Percentiles rank a stretch among this genome's conserved stretches.
These are phyloP conservation scores for Epistrophe eligans DNA, from an alignment of 2,888 invertebrate genomes.

Conservation along the genomic window DNA sequence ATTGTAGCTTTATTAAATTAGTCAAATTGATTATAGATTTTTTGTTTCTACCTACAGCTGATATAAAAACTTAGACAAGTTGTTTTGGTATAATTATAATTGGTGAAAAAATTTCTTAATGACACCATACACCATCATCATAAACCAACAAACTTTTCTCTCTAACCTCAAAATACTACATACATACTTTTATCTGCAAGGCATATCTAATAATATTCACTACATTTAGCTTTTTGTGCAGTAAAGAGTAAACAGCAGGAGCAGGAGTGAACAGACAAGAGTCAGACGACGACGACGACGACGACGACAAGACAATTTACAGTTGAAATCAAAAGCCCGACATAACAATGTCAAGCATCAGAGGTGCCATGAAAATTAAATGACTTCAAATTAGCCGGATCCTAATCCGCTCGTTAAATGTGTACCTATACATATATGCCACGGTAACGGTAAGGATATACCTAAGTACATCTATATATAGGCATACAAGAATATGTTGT, in stretches of 20 bases:
- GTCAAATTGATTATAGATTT: neutral
- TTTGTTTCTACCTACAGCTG: no score
- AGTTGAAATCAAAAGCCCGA: conserved; percentile 68
- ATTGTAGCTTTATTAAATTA: no score
- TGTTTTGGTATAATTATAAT: neutral
- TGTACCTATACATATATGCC: conserved; percentile 12
- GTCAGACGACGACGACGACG: no score
- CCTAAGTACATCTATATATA: neutral
- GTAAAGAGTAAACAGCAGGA: neutral
- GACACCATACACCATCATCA: neutral
- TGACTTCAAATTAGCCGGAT: conserved; percentile 72
- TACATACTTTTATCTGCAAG: conserved; percentile 17
- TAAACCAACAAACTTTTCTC: conserved; percentile 48
- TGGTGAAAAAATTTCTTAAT: neutral
- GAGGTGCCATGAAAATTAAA: conserved; percentile 73
- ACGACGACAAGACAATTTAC: conserved; percentile 44
- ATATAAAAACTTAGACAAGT: neutral
- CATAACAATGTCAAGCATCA: conserved; percentile 70
- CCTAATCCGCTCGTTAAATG: conserved; percentile 72
- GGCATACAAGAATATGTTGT: neutral
- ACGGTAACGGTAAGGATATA: neutral
- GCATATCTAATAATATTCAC: conserved; percentile 30
- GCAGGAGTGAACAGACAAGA: conserved; percentile 18
- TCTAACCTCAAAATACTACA: conserved; percentile 42
- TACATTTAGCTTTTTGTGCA: conserved; percentile 12